Base-by-base conservation (phyloP, 2,888 invertebrate genomes). In the Tolmerus cingulatus region DNA sequence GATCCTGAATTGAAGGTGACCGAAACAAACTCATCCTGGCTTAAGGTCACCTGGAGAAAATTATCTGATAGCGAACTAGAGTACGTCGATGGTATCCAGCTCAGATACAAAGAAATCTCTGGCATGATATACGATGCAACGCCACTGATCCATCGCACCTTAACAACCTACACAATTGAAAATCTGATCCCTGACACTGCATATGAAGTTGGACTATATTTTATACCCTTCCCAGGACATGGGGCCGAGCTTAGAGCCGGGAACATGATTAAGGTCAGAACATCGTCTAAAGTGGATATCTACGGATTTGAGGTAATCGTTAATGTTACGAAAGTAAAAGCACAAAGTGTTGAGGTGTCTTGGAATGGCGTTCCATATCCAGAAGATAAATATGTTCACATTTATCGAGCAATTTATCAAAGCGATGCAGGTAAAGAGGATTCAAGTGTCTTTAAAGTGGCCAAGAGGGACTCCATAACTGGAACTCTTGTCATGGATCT, bases 331-430 rank as follows among this genome's bases (percentile, higher is more conserved):
- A 94, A 96, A 88, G 95, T 97, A 0, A 97, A 97, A 89, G 94
- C 96, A 0, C 95, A 95, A 85, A 95, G 96, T 12, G 96, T 96
- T 0, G 97, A 97, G 90, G 94, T 98, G 7, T 94, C 94, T 5
- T 97, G 97, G 97, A 95, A 93, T 81, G 98, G 98, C 0, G 95
- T 98, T 0, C 98, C 98, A 0, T 95, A 96, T 89, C 98, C 98
- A 0, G 96, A 97, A 89, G 97, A 97, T 91, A 97, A 97, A 91
- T 97, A 96, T 93, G 97, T 98, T 82, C 96, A 97, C 89, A 97
- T 98, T 90, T 97, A 96, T 93, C 94, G 97, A 87, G 97, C 97
- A 0, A 97, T 97, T 89, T 96, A 96, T 91, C 95, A 96, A 91
- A 95, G 95, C 90, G 96, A 96, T 91, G 94, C 94, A 14, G 95